Conservation (phyloP, 2,113 vertebrate species). For the Epinephelus cyanopodus region DNA sequence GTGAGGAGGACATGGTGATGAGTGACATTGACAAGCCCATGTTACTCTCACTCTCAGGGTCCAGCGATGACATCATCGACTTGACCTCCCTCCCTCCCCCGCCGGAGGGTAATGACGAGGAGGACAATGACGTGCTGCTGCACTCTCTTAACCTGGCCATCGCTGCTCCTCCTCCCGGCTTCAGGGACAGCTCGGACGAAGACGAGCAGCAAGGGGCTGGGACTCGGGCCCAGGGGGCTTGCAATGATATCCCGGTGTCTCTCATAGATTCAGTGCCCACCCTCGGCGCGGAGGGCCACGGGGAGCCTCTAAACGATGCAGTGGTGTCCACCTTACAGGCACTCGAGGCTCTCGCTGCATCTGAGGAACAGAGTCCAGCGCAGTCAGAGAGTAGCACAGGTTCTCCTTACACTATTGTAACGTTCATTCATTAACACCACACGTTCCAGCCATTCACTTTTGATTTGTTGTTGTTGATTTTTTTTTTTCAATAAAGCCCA, state of each 20-base stretch:
- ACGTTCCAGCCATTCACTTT: conserved; percentile 85
- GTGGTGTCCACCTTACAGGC: conserved; percentile 94
- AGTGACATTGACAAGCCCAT: conserved; percentile 91
- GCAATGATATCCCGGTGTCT: conserved; percentile 95
- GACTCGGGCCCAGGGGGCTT: conserved; percentile 77
- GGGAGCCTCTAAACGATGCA: conserved; percentile 89
- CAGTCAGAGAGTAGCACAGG: conserved; percentile 98
- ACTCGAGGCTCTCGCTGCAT: conserved; percentile 93
- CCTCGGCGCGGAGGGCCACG: conserved; percentile 86
- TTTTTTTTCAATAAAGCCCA: conserved; percentile 84
- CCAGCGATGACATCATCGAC: conserved; percentile 98
- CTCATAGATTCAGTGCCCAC: conserved; percentile 96
- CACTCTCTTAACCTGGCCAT: conserved; percentile 98
- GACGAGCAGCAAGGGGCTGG: conserved; percentile 91
- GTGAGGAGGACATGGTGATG: conserved; percentile 93
- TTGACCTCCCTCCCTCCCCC: conserved; percentile 97
- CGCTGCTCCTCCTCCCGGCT: conserved; percentile 97
- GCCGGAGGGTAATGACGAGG: conserved; percentile 94
- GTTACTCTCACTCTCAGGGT: conserved; percentile 94
- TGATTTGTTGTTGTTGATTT: conserved; percentile 81
- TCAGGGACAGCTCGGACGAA: conserved; percentile 98
- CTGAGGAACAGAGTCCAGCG: conserved; percentile 90
- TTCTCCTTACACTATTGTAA: conserved; percentile 99
- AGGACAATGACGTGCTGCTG: conserved; percentile 94
- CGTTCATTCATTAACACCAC: conserved; percentile 94